A percentile compares a stretch with the other conserved stretches of the same genome.
phyloP scores from a whole-genome alignment of 1,140 invertebrate genomes.

The Eciton burchellii region DNA sequence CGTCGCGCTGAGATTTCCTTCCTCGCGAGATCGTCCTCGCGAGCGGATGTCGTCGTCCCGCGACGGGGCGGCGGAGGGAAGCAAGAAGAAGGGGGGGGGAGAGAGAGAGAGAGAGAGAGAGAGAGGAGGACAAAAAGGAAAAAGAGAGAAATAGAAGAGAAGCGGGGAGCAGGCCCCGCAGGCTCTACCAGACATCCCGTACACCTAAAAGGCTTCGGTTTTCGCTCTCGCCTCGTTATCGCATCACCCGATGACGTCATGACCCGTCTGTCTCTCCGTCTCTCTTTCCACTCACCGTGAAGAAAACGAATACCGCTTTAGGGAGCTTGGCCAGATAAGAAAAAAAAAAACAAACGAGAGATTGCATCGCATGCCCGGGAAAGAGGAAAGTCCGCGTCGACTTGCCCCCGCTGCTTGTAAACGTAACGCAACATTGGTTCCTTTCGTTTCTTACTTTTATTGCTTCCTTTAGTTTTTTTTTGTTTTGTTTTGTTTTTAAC shows the following conservation, averaged over 20 bases:
- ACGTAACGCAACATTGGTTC: no score
- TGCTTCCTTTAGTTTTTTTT: background rate
- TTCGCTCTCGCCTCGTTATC: slow-evolving; percentile 58
- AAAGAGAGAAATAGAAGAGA: slow-evolving; percentile 18
- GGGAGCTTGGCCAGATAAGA: slow-evolving; percentile 85
- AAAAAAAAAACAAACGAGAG: slow-evolving; percentile 65
- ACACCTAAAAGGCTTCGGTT: slow-evolving; percentile 60
- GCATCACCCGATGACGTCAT: slow-evolving; percentile 41
- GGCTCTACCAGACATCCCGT: slow-evolving; percentile 77
- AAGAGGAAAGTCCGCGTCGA: slow-evolving; percentile 66
- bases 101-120: background rate
- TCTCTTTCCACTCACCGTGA: slow-evolving; percentile 64
- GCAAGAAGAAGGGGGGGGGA: background rate
- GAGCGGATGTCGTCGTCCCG: slow-evolving; percentile 33
- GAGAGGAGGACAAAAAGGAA: background rate
- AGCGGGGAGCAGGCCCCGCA: slow-evolving; percentile 12
- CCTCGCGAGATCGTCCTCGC: slow-evolving; percentile 33
- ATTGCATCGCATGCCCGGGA: slow-evolving; percentile 73
- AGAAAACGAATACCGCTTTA: slow-evolving; percentile 84
- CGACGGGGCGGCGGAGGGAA: slow-evolving; percentile 2
- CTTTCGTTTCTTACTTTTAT: slow-evolving; percentile 43
- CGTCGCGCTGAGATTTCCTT: slow-evolving; percentile 8
- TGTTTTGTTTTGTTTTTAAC: slow-evolving; percentile 3
- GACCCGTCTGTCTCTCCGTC: slow-evolving; percentile 52
- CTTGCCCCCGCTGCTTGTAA: slow-evolving; percentile 24